A percentile compares a stretch with the other conserved stretches of the same genome.
phyloP scores from a whole-genome alignment of 2,888 invertebrate species.

The Buathra laborator region DNA sequence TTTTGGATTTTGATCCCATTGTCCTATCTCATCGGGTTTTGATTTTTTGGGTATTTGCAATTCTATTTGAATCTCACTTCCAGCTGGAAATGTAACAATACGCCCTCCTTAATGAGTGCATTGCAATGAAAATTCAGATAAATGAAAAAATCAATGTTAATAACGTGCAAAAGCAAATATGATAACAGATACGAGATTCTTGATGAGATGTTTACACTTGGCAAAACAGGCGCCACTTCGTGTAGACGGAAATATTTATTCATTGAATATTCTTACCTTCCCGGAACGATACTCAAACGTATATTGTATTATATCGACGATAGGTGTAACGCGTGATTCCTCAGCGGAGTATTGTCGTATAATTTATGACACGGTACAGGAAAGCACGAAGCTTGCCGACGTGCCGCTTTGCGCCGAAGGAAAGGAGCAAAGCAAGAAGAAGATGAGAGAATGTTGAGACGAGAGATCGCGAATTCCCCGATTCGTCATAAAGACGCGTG shows the following conservation, averaged over 20 bases:
- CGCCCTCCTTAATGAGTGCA: no score
- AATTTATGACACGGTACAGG: slow-evolving; percentile 48
- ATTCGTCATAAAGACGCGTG: slow-evolving; percentile 55
- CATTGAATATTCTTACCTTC: slow-evolving; percentile 47
- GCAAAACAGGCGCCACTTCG: background rate
- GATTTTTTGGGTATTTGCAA: no score
- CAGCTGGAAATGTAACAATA: no score
- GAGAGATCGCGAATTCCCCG: slow-evolving; percentile 45
- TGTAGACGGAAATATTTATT: slow-evolving; percentile 19
- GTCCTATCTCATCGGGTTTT: no score
- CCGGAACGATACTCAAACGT: slow-evolving; percentile 33
- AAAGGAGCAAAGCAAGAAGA: slow-evolving; percentile 21
- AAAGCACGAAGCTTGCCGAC: slow-evolving; percentile 13
- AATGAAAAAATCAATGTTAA: no score
- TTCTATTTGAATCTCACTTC: no score
- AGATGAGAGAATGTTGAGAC: background rate
- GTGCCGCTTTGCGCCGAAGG: background rate
- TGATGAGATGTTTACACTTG: background rate
- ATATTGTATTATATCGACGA: slow-evolving; percentile 36
- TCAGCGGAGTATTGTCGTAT: slow-evolving; percentile 45
- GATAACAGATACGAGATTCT: background rate
- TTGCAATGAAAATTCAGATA: no score
- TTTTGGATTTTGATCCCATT: no score
- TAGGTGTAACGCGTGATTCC: slow-evolving; percentile 52
- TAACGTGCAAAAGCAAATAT: no score